Evolutionary conservation across 1,140 invertebrate species (phyloP), one percentile per base, ranked within the genome.

Genomic region (Glomeris maerens): DNA sequence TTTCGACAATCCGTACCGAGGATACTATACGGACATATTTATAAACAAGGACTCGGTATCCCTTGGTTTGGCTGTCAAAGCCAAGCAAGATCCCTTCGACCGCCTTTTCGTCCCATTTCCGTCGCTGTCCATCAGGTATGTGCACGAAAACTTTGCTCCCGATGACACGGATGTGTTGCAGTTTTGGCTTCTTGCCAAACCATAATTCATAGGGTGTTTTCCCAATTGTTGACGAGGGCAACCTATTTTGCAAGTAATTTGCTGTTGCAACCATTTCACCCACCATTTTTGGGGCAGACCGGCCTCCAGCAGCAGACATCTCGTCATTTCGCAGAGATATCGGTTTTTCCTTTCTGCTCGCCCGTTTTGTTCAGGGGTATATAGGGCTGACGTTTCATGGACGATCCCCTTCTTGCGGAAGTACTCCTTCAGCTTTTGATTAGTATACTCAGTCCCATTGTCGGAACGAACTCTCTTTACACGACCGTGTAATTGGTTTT

Each of bases 151-250:
- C 68, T 49, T 53, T 50, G 49, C 65, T 70, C 44, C 69, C 67
- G 64, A 74, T 73, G 36, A 68, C 58, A 58, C 62, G 66, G 47
- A 74, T 59, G 61, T 72, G 61, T 53, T 62, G 62, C 41, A 73
- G 57, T 60, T 72, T 62, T 56, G 70, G 68, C 62, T 66, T 70
- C 52, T 53, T 53, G 49, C 62, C 60, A 58, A 55, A 57, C 65
- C 71, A 72, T 48, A 63, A 52, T 59, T 70, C 62, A 53, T 59
- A 55, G 21, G 65, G 62, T 51, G 70, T 72, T 60, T 61, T 64
- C 23, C 52, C 56, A 58, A 66, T 57, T 57, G 55, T 52, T 57
- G 55, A 63, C 42, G 59, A 66, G 47, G 66, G 55, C 27, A 62
- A 60, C 47, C 62, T 52, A 61, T 72, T 74, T 52, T 68, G 66